Evolutionary conservation across 2,888 invertebrate species (phyloP).

Genomic region (Harpalus rubripes): DNA sequence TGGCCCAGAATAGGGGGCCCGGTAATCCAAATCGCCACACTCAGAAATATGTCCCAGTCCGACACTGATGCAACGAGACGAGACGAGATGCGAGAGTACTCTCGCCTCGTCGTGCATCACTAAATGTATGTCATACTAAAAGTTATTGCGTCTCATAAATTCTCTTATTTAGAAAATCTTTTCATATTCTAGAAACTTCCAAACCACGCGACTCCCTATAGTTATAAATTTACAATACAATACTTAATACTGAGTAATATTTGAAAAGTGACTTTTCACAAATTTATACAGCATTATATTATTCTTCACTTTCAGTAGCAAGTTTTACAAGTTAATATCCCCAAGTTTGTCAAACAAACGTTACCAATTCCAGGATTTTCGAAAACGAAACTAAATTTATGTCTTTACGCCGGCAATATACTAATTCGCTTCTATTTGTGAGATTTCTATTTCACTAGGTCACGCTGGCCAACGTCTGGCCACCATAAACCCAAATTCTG

Average conservation of each 20-base stretch:
- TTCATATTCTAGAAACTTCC: neutral
- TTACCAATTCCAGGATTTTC: constrained; percentile 15
- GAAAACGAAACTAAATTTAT: constrained; percentile 66
- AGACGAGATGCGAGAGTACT: no score
- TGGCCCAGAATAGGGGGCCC: no score
- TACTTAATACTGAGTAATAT: neutral
- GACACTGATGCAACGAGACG: no score
- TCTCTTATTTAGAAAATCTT: neutral
- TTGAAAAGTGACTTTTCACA: neutral
- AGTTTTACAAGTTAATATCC: constrained; percentile 21
- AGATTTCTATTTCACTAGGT: constrained; percentile 65
- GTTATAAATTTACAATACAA: neutral
- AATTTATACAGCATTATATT: neutral
- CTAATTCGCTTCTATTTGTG: constrained; percentile 49
- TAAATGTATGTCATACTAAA: neutral
- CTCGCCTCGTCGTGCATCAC: no score
- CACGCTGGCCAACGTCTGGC: constrained; percentile 59
- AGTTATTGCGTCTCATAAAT: neutral
- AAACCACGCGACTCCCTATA: neutral
- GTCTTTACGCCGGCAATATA: constrained; percentile 61
- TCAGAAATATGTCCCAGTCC: no score
- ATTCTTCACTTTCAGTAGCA: constrained; percentile 45
- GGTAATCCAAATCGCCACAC: no score
- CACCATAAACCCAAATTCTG: constrained; percentile 65
- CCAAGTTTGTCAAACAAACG: neutral